Evolutionary conservation across 2,113 vertebrate species (phyloP).

Genomic region (Microcebus murinus): DNA sequence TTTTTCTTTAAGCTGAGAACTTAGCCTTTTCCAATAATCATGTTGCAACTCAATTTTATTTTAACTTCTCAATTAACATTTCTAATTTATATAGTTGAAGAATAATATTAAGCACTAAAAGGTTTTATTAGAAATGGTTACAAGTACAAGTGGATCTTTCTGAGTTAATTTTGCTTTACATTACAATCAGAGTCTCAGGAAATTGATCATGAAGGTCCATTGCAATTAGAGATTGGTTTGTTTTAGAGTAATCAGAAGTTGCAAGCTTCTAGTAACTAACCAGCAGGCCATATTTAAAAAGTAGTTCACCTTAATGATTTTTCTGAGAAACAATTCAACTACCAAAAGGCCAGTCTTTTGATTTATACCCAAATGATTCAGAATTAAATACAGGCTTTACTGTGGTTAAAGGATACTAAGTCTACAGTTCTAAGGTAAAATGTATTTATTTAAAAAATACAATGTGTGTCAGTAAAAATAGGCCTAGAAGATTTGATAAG

Average conservation of each 20-base stretch:
- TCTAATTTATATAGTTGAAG: neutral
- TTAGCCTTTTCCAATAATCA: neutral
- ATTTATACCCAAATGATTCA: neutral
- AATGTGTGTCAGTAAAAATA: constrained; percentile 47
- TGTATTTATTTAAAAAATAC: constrained; percentile 53
- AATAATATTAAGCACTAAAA: neutral
- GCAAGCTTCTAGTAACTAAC: neutral
- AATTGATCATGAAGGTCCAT: neutral
- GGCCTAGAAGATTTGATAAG: constrained; percentile 18
- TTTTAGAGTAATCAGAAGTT: constrained; percentile 18
- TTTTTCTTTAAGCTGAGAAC: neutral
- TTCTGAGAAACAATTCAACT: neutral
- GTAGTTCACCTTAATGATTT: neutral
- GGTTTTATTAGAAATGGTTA: neutral
- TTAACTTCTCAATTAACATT: constrained; percentile 27
- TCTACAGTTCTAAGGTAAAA: constrained; percentile 13
- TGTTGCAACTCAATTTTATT: neutral
- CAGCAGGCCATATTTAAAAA: neutral
- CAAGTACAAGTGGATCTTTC: neutral
- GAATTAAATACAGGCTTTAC: constrained; percentile 28
- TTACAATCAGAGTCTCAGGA: neutral
- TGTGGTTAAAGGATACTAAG: neutral
- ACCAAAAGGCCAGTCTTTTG: neutral
- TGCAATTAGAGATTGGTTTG: constrained; percentile 32
- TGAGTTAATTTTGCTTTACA: constrained; percentile 48